Conservation (phyloP, 2,888 invertebrate genomes). For the Seira sanloemensis region DNA sequence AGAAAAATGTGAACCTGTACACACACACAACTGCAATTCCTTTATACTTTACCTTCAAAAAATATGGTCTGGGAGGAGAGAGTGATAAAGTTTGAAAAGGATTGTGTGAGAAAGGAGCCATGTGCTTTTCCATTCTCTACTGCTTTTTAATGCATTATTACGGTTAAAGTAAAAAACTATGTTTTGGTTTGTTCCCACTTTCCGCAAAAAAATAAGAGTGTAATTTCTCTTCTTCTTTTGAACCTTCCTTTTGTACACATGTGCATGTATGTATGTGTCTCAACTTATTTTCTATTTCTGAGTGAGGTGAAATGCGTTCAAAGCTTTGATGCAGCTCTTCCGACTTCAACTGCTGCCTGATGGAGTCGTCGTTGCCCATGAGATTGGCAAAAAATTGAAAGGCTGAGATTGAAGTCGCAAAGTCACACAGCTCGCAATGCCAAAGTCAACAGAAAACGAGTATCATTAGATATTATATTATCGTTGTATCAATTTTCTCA, state of each 20-base stretch:
- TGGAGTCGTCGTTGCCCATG: not conserved
- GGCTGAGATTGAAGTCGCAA: constrained; percentile 52
- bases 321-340: constrained; percentile 26
- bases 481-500: constrained; percentile 38
- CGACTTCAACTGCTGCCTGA: not conserved
- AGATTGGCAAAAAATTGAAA: not conserved
- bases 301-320: not conserved
- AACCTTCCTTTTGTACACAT: not conserved
- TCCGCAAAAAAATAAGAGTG: not conserved
- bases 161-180: not conserved
- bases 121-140: constrained; percentile 29
- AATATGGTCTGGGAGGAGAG: not conserved
- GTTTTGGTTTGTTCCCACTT: not conserved
- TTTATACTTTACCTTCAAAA: constrained; percentile 16
- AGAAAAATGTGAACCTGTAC: constrained; percentile 42
- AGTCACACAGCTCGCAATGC: constrained; percentile 37
- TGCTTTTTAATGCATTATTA: constrained; percentile 35
- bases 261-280: not conserved
- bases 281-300: not conserved
- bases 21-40: constrained; percentile 25
- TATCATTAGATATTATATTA: constrained; percentile 45
- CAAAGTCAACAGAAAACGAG: constrained; percentile 48
- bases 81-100: not conserved
- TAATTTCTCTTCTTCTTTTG: constrained; percentile 19
- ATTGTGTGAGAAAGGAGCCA: constrained; percentile 52